Base-by-base conservation (phyloP, 2,797 vertebrate genomes). In the Scarus forsteni region DNA sequence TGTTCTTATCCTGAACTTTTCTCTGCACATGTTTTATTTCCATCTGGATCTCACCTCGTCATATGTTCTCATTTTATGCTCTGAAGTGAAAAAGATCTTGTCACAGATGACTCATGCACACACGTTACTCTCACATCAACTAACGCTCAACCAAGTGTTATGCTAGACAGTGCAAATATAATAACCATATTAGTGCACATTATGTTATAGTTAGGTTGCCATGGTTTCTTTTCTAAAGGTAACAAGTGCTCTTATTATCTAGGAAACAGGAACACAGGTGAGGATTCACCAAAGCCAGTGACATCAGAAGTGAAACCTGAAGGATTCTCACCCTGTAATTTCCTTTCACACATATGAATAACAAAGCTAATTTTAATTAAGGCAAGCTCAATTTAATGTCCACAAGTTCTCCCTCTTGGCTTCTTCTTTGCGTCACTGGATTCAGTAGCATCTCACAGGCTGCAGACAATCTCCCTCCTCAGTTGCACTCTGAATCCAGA, bases 261-360 rank as follows among this genome's bases (percentile, higher is more conserved):
- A 53, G 19, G 44, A 50, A 55, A 58, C 38, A 66, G 54, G 61
- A 5, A 18, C 39, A 38, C 50, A 27, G 11, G 19, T 48, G n/a
- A 58, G 62, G 18, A 64, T 15, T 5, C 35, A 36, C 5, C 15
- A 42, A 69, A 39, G 18, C 58, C 34, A 64, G 45, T 62, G 59
- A 78, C 6, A 0, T 73, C 39, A 44, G 10, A 72, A 27, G 16
- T 11, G 60, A 35, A 71, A 35, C 54, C 50, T 42, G 14, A 19
- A 77, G 39, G 51, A 73, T 43, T 62, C 43, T 67, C 50, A 58
- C 10, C 19, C 55, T 65, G 63, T 58, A 69, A 81, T 79, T 69
- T 82, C 56, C 57, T 70, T 27, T 76, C 34, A 50, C 6, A 45
- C 57, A 49, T 13, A 51, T 63, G 8, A 12, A 38, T 51, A 16